Evolutionary conservation across 2,797 vertebrate species (phyloP), one percentile per base, ranked within the genome.

Genomic region (Ataeniobius toweri): DNA sequence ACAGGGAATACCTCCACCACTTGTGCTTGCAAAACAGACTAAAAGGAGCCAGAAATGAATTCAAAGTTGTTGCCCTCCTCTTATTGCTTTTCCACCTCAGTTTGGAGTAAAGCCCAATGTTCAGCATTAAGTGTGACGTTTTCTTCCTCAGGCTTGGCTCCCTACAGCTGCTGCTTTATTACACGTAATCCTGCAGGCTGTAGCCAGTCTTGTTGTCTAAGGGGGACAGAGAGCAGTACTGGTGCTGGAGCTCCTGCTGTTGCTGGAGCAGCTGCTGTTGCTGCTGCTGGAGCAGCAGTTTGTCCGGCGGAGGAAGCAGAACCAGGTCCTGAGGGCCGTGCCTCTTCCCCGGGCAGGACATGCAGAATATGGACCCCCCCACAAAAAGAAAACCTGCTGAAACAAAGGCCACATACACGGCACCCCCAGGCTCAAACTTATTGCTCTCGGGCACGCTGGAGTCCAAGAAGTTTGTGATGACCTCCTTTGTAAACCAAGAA

Each of bases 401-500:
- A 80, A 98, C 92, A 83, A 99, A 98, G 78, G 97, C 97, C 46
- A 97, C 92, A 0, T 99, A 99, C 90, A 99, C 92, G 0, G 98
- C 98, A 59, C 96, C 97, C 79, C 98, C 98, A 0, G 97, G 98
- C 89, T 99, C 98, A 0, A 97, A 96, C 89, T 98, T 99, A 89
- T 94, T 96, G 95, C 97, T 97, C 85, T 97, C 96, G 4, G 98
- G 97, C 86, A 98, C 92, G 0, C 92, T 95, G 87, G 96, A 94
- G 86, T 99, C 97, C 94, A 97, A 88, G 88, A 98, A 99, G 89
- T 92, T 96, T 16, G 96, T 95, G 90, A 99, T 96, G 80, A 98
- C 98, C 95, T 98, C 97, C 84, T 96, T 97, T 0, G 96, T 98
- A 83, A 98, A 99, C 98, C 98, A 99, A 78, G 96, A 97, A 14